Evolutionary conservation across 37 sponge, comb jelly and placozoan genomes (phyloP), one percentile per base, ranked within the genome.

Genomic region (Beroe forskalii): DNA sequence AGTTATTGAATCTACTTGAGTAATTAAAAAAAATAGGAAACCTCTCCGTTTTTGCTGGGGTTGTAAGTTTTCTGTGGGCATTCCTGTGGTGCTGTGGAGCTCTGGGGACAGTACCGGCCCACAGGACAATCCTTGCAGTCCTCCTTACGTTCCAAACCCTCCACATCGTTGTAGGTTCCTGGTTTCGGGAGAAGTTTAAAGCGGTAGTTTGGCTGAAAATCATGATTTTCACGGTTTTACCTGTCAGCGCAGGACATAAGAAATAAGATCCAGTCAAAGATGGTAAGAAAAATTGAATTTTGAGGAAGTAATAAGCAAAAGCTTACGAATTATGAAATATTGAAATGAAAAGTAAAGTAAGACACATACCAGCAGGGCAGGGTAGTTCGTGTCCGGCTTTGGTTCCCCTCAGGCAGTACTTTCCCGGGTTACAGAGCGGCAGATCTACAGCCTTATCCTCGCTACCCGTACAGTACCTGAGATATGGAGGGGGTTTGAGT

Each of bases 131-230:
- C 25, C 22, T 40, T 80, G 30, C 86, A 80, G 48, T 80, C 86
- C 20, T 80, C 86, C 20, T 19, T 37, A 12, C 86, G 27, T 3
- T 44, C 86, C n/a, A 37, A 9, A 6, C 90, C 92, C 1, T 32
- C n/a, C 25, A 33, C 86, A 37, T 80, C 30, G 86, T 90, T 91
- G 33, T 91, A 91, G 17, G 89, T 91, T 20, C 92, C 92, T 64
- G 40, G 22, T 8, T 17, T 14, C 27, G 67, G 28, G 67, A n/a
- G 28, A 24, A n/a, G 28, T 66, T 27, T 66, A 24, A 17, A 55
- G 60, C 60, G 9, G n/a, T n/a, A n/a, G n/a, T n/a, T n/a, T n/a
- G n/a, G n/a, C n/a, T n/a, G n/a, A n/a, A n/a, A n/a, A n/a, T n/a
- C n/a, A n/a, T n/a, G n/a, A n/a, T n/a, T n/a, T n/a, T n/a, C n/a